These are phyloP conservation scores for Melanotaenia duboulayi DNA, from an alignment of 2,113 vertebrate species.

Conservation along the genomic window DNA sequence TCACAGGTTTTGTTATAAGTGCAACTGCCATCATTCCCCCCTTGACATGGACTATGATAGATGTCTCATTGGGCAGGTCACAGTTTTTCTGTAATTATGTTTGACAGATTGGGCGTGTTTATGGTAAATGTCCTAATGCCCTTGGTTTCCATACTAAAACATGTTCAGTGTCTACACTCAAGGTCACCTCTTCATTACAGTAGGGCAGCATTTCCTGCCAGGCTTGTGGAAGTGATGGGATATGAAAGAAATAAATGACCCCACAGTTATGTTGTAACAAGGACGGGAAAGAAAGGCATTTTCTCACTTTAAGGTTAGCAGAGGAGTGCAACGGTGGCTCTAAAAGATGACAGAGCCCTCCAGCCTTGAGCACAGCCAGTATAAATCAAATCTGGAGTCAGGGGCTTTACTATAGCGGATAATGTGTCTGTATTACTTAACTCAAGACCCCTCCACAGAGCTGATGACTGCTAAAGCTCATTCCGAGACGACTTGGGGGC, in stretches of 20 bases:
- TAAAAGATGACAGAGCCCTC: constrained; percentile 45
- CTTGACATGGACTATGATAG: constrained; percentile 44
- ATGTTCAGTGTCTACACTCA: constrained; percentile 50
- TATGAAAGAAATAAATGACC: constrained; percentile 65
- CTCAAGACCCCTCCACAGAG: constrained; percentile 47
- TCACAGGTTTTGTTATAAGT: constrained; percentile 26
- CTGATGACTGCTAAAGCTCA: constrained; percentile 39
- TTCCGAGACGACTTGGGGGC: constrained; percentile 59
- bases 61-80: constrained; percentile 22
- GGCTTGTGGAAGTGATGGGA: constrained; percentile 11
- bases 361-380: constrained; percentile 49
- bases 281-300: constrained; percentile 57
- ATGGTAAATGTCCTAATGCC: constrained; percentile 41
- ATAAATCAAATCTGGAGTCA: constrained; percentile 66
- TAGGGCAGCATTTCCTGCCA: constrained; percentile 28
- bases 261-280: constrained; percentile 31
- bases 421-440: constrained; percentile 59
- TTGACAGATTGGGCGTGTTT: constrained; percentile 21
- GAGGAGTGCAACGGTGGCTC: constrained; percentile 44
- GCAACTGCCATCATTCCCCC: constrained; percentile 8
- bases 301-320: constrained; percentile 39
- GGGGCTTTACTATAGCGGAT: constrained; percentile 42
- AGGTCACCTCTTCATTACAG: constrained; percentile 69
- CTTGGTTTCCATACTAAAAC: constrained; percentile 34
- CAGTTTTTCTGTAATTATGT: constrained; percentile 26